A percentile compares a stretch with the other conserved stretches of the same genome.
These are phyloP conservation scores for Thalassophryne amazonica DNA, from an alignment of 2,797 vertebrate species.

Conservation along the genomic window DNA sequence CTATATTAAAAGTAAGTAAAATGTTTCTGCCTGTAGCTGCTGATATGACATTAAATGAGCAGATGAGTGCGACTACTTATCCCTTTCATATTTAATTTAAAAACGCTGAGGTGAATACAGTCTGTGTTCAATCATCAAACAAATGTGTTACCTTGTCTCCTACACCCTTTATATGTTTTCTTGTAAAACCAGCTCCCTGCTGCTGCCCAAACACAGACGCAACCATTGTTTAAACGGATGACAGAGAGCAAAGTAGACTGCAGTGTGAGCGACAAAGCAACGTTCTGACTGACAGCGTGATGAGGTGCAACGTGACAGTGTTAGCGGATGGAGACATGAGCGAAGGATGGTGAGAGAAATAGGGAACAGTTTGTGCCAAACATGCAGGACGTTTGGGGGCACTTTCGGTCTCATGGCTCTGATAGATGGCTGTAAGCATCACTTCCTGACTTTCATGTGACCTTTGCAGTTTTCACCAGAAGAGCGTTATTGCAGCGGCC, in stretches of 20 bases:
- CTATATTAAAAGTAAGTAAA: too few relatives aligned
- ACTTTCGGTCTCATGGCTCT: slow-evolving; percentile 22
- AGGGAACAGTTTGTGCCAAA: slow-evolving; percentile 34
- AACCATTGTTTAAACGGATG: slow-evolving; percentile 6
- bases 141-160: too few relatives aligned
- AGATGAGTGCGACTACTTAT: too few relatives aligned
- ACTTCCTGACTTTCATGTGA: slow-evolving; percentile 51
- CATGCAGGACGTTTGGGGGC: slow-evolving; percentile 6
- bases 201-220: slow-evolving; percentile 21
- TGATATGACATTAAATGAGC: too few relatives aligned
- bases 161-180: too few relatives aligned
- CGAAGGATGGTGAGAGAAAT: slow-evolving; percentile 31
- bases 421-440: slow-evolving; percentile 42
- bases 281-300: slow-evolving; percentile 58
- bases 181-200: too few relatives aligned
- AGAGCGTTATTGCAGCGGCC: background rate
- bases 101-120: too few relatives aligned
- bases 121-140: too few relatives aligned
- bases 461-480: slow-evolving; percentile 27
- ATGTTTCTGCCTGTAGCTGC: too few relatives aligned
- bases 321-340: slow-evolving; percentile 43
- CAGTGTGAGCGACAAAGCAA: slow-evolving; percentile 44
- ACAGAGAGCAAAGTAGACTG: slow-evolving; percentile 29
- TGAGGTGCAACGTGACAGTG: slow-evolving; percentile 37
- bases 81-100: too few relatives aligned